Evolutionary conservation across 2,888 invertebrate genomes (phyloP).

Genomic region (Dryocosmus kuriphilus): DNA sequence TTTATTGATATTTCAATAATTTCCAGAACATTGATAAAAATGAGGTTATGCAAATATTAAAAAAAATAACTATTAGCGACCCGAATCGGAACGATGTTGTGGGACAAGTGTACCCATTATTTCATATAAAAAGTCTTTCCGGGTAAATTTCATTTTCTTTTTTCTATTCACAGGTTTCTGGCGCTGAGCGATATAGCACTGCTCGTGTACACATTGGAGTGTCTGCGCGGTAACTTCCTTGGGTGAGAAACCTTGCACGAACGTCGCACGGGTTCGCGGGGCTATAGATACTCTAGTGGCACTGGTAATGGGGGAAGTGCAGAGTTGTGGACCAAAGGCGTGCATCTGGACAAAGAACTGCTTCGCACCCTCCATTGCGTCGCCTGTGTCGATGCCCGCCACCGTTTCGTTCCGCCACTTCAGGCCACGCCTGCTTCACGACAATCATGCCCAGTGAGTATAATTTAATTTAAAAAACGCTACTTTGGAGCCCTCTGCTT

Average conservation of each 20-base stretch:
- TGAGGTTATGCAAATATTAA: too few relatives aligned
- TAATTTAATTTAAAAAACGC: too few relatives aligned
- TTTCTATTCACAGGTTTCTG: conserved; percentile 83
- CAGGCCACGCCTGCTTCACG: conserved; percentile 59
- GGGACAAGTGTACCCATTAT: too few relatives aligned
- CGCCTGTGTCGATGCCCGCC: conserved; percentile 75
- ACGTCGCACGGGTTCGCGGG: conserved; percentile 91
- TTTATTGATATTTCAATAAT: too few relatives aligned
- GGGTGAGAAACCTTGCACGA: conserved; percentile 93
- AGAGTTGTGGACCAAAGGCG: conserved; percentile 97
- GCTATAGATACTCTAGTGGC: conserved; percentile 92
- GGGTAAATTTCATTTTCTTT: too few relatives aligned
- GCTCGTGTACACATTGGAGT: conserved; percentile 95
- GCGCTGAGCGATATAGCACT: conserved; percentile 97
- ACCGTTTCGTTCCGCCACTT: conserved; percentile 58
- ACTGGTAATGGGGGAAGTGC: conserved; percentile 94
- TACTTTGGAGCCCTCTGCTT: too few relatives aligned
- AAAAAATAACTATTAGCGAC: too few relatives aligned
- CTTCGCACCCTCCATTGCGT: conserved; percentile 52
- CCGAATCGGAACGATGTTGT: too few relatives aligned
- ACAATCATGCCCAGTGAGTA: conserved; percentile 68
- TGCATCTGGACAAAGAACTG: conserved; percentile 81
- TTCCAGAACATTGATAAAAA: too few relatives aligned
- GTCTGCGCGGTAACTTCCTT: conserved; percentile 95
- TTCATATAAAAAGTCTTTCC: too few relatives aligned